phyloP scores from a whole-genome alignment of 2,113 vertebrate genomes.

The Synchiropus splendidus region DNA sequence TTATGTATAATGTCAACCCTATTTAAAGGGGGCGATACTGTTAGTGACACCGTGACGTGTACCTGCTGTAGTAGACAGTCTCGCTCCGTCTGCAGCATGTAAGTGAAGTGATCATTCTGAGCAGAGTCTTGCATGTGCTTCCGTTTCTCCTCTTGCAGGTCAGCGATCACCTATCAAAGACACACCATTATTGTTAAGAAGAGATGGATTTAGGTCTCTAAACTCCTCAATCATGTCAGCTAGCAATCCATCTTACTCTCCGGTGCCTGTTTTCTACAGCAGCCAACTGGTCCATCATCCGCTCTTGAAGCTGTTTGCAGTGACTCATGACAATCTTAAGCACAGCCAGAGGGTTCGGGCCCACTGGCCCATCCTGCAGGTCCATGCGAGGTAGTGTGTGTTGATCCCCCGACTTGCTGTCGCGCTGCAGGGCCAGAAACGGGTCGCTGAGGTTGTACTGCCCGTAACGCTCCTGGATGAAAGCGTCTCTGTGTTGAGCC shows the following conservation, averaged over 20 bases:
- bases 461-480: constrained; percentile 91
- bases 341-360: constrained; percentile 82
- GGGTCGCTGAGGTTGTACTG: constrained; percentile 94
- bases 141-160: constrained; percentile 85
- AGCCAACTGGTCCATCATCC: constrained; percentile 86
- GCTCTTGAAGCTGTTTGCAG: constrained; percentile 93
- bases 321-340: constrained; percentile 92
- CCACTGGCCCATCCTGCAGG: constrained; percentile 63
- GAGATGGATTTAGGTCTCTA: neutral
- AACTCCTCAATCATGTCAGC: neutral
- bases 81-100: constrained; percentile 86
- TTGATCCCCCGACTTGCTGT: constrained; percentile 72
- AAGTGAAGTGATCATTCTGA: constrained; percentile 83
- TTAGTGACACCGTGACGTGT: neutral
- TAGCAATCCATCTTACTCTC: constrained; percentile 77
- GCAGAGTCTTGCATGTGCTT: constrained; percentile 80
- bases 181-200: neutral
- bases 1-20: too few relatives aligned
- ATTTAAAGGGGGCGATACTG: too few relatives aligned
- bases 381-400: constrained; percentile 55
- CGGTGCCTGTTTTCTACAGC: constrained; percentile 87
- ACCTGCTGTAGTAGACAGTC: constrained; percentile 93
- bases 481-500: constrained; percentile 86
- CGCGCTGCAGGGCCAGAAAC: constrained; percentile 87
- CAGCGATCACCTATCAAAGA: constrained; percentile 79